Conservation (phyloP, 2,797 vertebrate genomes). For the Notoglanidium macrostoma region DNA sequence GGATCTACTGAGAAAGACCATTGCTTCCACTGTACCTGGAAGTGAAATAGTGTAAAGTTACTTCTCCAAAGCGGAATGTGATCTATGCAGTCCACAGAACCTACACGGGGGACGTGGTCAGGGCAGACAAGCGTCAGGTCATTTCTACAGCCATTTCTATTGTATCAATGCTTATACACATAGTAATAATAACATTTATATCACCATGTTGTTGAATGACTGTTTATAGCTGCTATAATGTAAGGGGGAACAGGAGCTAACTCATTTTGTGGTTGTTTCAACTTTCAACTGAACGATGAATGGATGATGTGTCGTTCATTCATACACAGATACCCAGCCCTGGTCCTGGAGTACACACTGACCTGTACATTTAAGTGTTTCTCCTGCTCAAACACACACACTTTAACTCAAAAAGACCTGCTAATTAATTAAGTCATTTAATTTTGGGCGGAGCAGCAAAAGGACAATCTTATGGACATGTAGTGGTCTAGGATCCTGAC, state of each 20-base stretch:
- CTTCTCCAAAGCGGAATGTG: not conserved
- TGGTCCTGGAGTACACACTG: not conserved
- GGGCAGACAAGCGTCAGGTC: not conserved
- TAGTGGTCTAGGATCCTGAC: no score
- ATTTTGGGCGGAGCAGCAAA: no score
- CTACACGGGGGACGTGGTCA: not conserved
- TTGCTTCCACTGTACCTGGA: not conserved
- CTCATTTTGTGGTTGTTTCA: no score
- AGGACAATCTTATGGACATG: no score
- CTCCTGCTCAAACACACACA: not conserved
- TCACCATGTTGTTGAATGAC: not conserved
- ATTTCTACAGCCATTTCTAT: not conserved
- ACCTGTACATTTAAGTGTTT: not conserved
- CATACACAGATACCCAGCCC: not conserved
- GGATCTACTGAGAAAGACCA: not conserved
- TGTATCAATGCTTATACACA: not conserved
- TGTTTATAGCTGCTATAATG: no score
- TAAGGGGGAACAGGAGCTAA: no score
- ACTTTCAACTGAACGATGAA: not conserved
- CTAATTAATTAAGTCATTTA: no score
- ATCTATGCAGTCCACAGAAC: not conserved
- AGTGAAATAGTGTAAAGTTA: constrained; percentile 3
- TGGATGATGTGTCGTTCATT: not conserved
- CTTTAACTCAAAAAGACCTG: no score
- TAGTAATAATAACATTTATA: not conserved